These are phyloP conservation scores for Sminthurides bifidus DNA, from an alignment of 1,140 invertebrate species.

Conservation along the genomic window DNA sequence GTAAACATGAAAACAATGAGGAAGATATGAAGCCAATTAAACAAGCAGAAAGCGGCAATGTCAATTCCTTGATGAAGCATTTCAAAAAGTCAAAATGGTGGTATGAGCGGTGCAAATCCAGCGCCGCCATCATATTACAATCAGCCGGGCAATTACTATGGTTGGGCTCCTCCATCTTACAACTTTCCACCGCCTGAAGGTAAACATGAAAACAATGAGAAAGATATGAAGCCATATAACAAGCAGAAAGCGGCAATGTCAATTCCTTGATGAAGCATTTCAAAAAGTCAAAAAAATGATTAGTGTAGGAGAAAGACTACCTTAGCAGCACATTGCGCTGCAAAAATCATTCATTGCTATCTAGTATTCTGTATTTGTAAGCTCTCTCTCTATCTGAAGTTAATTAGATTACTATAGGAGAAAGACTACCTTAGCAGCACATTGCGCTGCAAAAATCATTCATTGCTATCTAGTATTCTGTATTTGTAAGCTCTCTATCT, in stretches of 20 bases:
- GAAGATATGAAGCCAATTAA: background rate
- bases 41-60: background rate
- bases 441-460: background rate
- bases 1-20: slow-evolving; percentile 48
- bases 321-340: background rate
- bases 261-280: background rate
- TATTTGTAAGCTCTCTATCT: too few species aligned
- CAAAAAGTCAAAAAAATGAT: background rate
- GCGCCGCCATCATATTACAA: slow-evolving; percentile 37
- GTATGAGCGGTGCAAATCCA: background rate
- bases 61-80: background rate
- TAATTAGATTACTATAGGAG: background rate
- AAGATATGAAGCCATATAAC: background rate
- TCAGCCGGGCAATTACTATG: slow-evolving; percentile 75
- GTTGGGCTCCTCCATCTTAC: slow-evolving; percentile 75
- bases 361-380: too few species aligned
- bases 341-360: background rate
- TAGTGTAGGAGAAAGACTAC: background rate
- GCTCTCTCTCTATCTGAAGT: too few species aligned
- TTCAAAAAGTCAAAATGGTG: background rate
- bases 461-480: background rate
- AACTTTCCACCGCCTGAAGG: slow-evolving; percentile 58
- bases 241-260: background rate
- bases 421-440: background rate
- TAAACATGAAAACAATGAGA: slow-evolving; percentile 47